Base-by-base conservation (phyloP, 2,888 invertebrate genomes). In the Ethmia dodecea region DNA sequence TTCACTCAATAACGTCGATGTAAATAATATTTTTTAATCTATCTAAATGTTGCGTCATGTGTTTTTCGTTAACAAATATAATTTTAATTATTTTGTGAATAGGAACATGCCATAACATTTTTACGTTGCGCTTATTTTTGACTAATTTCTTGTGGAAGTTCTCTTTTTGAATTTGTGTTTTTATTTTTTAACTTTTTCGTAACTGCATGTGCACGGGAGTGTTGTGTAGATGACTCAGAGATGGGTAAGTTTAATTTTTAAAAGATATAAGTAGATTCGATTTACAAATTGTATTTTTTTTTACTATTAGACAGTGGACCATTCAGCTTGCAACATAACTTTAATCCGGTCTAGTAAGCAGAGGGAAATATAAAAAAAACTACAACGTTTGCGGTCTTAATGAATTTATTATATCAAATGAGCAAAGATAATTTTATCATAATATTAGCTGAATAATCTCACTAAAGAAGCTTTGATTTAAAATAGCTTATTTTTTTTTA, bases 1-100 rank as follows among this genome's bases (percentile, higher is more conserved):
- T 55, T 61, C 67, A 56, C 61, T 76, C 69, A 80, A 62, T 78
- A 77, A 78, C 64, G 58, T 79, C 62, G 74, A 77, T 78, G 77
- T 80, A 78, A 81, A 68, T 79, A 79, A 55, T 61, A 47, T 69
- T 64, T 60, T 54, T 60, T 57, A 40, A 43, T 32, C 29, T 6
- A 13, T 28, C 24, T 34, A 11, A 27, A 11, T 34, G 29, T 51
- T 38, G 36, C 48, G 42, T 42, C 44, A 41, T 47, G 47, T 38
- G 48, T 43, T 48, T 42, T 41, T 45, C 43, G 18, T 8, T 18
- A 8, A 5, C 18, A n/a, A n/a, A n/a, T n/a, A n/a, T n/a, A 26
- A 11, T 26, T 37, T 42, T 36, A 18, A 28, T 28, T 42, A 40
- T 33, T 31, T 31, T 37, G 35, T 14, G 25, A 52, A 53, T 51